Evolutionary conservation across 2,888 invertebrate genomes (phyloP), one percentile per base, ranked within the genome.

Genomic region (Dromius quadrimaculatus): DNA sequence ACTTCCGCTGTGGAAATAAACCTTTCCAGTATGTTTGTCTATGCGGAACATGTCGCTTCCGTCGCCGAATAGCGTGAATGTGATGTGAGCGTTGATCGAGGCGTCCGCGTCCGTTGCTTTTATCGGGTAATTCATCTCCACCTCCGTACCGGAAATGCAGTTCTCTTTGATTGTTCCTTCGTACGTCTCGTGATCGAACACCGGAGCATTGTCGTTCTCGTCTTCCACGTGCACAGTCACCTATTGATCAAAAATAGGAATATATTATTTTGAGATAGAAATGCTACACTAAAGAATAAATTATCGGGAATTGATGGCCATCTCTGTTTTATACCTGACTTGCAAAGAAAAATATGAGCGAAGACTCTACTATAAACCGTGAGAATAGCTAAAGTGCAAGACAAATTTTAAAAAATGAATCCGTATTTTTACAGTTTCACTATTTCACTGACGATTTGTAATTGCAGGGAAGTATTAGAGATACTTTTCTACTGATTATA

Each of bases 171-270:
- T 90, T 72, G 86, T 85, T 0, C 94, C 93, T 76, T 92, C 91
- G 79, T 94, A 96, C 0, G 84, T 80, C 0, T 86, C 78, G 8
- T 87, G 82, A 74, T 90, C 89, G 79, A 97, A 96, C 70, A 88
- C 81, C 0, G 97, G 96, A 2, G 93, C 87, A 77, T 94, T 94
- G 77, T 95, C 95, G 77, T 95, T 95, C 72, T 92, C 92, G 78
- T 95, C 95, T 72, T 92, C 92, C 0, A 95, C 93, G 65, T 89
- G 84, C 23, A 95, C 87, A 8, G 89, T 90, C 0, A 93, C 84
- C 82, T 83, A 59, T 47, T 22, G 22, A 47, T 47, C 41, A 41
- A 41, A 41, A 11, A 41, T 17, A 41, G 13, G 41, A 41, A 41
- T 41, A 15, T 41, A 41, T 41, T 41, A 41, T 41, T 41, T 17